Base-by-base conservation (phyloP, 2,888 invertebrate genomes). In the Drosophila neoperkinsi region DNA sequence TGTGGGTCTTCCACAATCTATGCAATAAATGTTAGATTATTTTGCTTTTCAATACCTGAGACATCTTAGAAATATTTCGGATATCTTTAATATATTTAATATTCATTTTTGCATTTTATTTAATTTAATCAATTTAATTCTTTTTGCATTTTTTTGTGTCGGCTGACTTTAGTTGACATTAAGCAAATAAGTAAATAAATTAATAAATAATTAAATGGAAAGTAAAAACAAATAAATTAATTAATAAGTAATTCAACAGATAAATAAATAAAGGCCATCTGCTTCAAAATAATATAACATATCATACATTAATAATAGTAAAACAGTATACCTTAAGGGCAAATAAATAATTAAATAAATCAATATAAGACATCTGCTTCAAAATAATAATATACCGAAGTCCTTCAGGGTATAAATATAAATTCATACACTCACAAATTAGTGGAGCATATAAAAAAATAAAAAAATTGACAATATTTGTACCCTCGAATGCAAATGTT, bases 401-500 rank as follows among this genome's bases (percentile, higher is more conserved):
- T 21, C 13, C 13, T 46, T 46, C 7, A 46, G 13, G 16, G 16
- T 25, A 21, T 16, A 16, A 21, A 7, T 21, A 61, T 46, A 50
- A 36, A 59, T 36, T 68, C 62, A 63, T 21, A 65, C 21, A 63
- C 61, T 50, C 61, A 64, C 51, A 62, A 76, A 74, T 79, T 76
- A 82, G 60, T 62, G 69, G 55, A 74, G 25, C 41, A 68, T 49
- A 66, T 64, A 38, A 52, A 62, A 80, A n/a, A 28, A 43, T 61
- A 34, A 63, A 63, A 4, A 71, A 88, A 88, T 77, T 82, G 77
- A 79, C 71, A 82, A 82, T 84, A 84, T 82, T 88, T 46, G 71
- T 75, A 72, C 84, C 89, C 89, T 90, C 86, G 81, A 88, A 85
- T 82, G 68, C 70, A 81, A 86, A 71, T 79, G 63, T 50, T 53